phyloP scores from a whole-genome alignment of 2,797 vertebrate species.

The Esox lucius region DNA sequence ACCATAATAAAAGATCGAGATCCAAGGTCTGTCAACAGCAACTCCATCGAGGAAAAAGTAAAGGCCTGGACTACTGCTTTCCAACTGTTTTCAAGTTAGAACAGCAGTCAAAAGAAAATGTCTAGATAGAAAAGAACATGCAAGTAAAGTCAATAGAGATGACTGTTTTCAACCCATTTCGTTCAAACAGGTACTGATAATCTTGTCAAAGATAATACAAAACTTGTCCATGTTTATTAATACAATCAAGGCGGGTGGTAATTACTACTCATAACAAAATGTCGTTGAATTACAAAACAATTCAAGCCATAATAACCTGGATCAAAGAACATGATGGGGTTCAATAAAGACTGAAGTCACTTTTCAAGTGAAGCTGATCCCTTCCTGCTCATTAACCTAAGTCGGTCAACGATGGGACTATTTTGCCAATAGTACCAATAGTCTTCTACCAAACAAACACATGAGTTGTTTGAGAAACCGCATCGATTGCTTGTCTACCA shows the following conservation, averaged over 20 bases:
- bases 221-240: not conserved
- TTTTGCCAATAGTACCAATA: too few species aligned
- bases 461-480: too few species aligned
- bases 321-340: not conserved
- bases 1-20: not conserved
- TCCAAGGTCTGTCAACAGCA: not conserved
- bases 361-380: too few species aligned
- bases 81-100: not conserved
- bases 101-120: not conserved
- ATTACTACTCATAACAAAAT: not conserved
- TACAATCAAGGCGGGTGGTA: not conserved
- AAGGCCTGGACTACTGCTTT: not conserved
- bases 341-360: conserved; percentile 16
- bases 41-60: not conserved
- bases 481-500: too few species aligned
- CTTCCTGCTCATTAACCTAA: too few species aligned
- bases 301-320: not conserved
- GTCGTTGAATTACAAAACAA: not conserved
- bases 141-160: not conserved
- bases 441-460: too few species aligned
- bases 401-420: too few species aligned
- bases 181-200: not conserved
- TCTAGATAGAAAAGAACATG: not conserved
- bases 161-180: not conserved
- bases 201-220: not conserved